Conservation (phyloP, 2,797 vertebrate species). For the Parambassis ranga region DNA sequence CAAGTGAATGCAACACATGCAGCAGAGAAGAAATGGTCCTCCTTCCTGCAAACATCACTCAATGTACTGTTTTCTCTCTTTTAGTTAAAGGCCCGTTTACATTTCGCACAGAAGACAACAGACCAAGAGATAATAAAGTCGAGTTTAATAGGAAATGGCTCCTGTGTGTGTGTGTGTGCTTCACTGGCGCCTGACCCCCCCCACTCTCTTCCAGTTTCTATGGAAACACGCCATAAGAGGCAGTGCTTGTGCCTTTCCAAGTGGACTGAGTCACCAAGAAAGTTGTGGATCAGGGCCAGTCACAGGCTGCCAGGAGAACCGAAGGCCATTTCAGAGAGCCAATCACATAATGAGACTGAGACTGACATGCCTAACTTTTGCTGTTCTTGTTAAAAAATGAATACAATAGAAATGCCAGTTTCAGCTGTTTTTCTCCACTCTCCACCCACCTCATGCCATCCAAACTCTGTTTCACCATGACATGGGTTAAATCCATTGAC, state of each 20-base stretch:
- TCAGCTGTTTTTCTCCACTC: neutral
- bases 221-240: constrained; percentile 58
- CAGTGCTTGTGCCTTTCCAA: constrained; percentile 10
- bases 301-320: constrained; percentile 23
- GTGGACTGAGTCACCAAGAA: constrained; percentile 41
- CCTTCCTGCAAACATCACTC: neutral
- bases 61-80: neutral
- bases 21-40: neutral
- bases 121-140: constrained; percentile 48
- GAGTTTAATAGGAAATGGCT: constrained; percentile 67
- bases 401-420: neutral
- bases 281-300: constrained; percentile 50
- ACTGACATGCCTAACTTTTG: neutral
- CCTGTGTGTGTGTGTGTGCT: constrained; percentile 49
- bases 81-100: constrained; percentile 39
- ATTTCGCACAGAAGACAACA: constrained; percentile 31
- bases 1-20: neutral
- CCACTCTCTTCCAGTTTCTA: constrained; percentile 57
- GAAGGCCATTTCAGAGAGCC: neutral
- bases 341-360: neutral
- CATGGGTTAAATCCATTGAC: constrained; percentile 38
- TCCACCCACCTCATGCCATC: neutral
- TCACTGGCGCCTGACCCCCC: constrained; percentile 52
- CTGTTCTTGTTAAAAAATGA: too few relatives aligned
- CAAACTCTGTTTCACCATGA: constrained; percentile 22